Evolutionary conservation across 2,797 vertebrate genomes (phyloP), one percentile per base, ranked within the genome.

Genomic region (Sebastes diaconus): DNA sequence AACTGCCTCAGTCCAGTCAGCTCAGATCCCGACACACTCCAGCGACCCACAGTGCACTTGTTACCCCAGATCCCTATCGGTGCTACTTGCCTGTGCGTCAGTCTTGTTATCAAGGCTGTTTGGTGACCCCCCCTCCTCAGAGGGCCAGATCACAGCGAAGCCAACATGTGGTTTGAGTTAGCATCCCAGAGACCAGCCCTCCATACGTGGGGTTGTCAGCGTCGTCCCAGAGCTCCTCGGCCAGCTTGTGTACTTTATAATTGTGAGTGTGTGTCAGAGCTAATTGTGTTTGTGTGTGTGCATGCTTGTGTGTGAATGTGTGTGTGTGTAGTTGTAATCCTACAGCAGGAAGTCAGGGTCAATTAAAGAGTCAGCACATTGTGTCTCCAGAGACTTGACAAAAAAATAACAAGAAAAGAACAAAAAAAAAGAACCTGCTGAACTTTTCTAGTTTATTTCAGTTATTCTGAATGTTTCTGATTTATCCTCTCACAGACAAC

Each of bases 91-190:
- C 77, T 10, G 63, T 86, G 80, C 73, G 34, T 91, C 90, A 81
- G 75, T 27, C 83, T 72, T 79, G 74, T 88, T 88, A 88, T 88
- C 74, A 1, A 46, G 84, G 39, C 68, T 36, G 65, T 83, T 84
- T 80, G 75, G 72, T 61, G 34, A 59, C 83, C 32, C 34, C 12
- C 55, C 29, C 63, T 36, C 12, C 34, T 80, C 79, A 85, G 73
- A 86, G 88, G 78, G 78, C 82, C 80, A 69, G 85, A 93, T 90
- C 91, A 88, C 76, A 86, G 86, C 46, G 34, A 86, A 79, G 84
- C 83, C 77, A 81, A 93, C 93, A 96, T 95, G 93, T 96, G 95
- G 88, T 94, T 95, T 92, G 87, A 91, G 83, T 96, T 96, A 94
- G 58, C 85, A 36, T 91, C 87, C 73, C 68, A 84, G 90, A 81